Percentiles rank a stretch among this genome's conserved stretches.
Evolutionary conservation across 2,113 vertebrate species (phyloP).

Genomic region (Hemiscyllium ocellatum): DNA sequence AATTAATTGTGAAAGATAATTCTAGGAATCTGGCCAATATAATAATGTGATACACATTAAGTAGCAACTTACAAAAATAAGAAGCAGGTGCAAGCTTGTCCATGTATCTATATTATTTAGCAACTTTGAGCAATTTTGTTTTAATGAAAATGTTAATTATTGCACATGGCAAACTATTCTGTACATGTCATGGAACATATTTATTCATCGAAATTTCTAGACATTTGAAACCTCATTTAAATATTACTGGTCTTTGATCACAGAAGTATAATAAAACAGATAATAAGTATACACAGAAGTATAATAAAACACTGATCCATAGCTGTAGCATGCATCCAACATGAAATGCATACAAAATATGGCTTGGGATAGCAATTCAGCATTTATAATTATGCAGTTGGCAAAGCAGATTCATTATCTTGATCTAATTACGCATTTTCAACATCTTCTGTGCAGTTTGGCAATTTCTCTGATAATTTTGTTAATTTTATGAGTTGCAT

Average conservation of each 20-base stretch:
- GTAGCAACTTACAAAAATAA: background rate
- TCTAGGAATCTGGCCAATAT: conserved; percentile 17
- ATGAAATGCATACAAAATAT: background rate
- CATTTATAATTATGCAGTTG: background rate
- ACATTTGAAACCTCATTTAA: background rate
- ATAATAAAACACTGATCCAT: background rate
- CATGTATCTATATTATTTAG: conserved; percentile 4
- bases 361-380: background rate
- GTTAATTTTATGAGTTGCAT: background rate
- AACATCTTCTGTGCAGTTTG: background rate
- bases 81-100: conserved; percentile 25
- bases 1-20: conserved; percentile 7
- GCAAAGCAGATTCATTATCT: background rate
- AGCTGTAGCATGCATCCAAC: background rate
- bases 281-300: too few relatives aligned
- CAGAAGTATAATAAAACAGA: background rate
- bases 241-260: background rate
- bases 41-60: background rate
- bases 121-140: background rate
- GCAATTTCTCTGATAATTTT: background rate
- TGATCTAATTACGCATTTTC: background rate
- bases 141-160: conserved; percentile 20
- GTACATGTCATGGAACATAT: background rate
- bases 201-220: background rate
- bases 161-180: background rate